Conservation (phyloP, 2,888 invertebrate genomes). For the Lasius fuliginosus region DNA sequence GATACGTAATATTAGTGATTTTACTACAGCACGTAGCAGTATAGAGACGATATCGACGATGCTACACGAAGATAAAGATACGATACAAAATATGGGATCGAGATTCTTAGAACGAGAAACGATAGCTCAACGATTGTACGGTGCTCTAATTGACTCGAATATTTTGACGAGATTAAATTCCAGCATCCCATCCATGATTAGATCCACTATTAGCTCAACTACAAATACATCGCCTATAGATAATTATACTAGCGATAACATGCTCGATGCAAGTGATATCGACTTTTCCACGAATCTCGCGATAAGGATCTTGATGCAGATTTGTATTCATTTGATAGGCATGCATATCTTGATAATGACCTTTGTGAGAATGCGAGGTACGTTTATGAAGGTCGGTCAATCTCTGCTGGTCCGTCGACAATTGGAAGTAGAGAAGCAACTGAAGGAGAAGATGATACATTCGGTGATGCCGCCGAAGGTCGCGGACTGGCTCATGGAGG, state of each 20-base stretch:
- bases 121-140: constrained; percentile 60
- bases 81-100: constrained; percentile 63
- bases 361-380: constrained; percentile 96
- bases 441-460: constrained; percentile 99
- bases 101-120: constrained; percentile 59
- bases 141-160: constrained; percentile 62
- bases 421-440: constrained; percentile 96
- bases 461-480: constrained; percentile 99
- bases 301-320: constrained; percentile 93
- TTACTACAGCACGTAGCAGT: constrained; percentile 47
- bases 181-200: constrained; percentile 62
- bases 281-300: constrained; percentile 86
- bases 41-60: constrained; percentile 52
- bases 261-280: constrained; percentile 68
- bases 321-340: constrained; percentile 97
- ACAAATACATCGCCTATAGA: constrained; percentile 58
- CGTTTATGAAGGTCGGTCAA: constrained; percentile 98
- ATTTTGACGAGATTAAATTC: constrained; percentile 71
- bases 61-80: constrained; percentile 59
- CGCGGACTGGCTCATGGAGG: constrained; percentile 94
- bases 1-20: constrained; percentile 67
- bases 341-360: constrained; percentile 97
- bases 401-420: constrained; percentile 96
- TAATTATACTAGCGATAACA: constrained; percentile 63
- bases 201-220: constrained; percentile 53